Conservation (phyloP, 2,888 invertebrate genomes). For the Metallyticus violacea region DNA sequence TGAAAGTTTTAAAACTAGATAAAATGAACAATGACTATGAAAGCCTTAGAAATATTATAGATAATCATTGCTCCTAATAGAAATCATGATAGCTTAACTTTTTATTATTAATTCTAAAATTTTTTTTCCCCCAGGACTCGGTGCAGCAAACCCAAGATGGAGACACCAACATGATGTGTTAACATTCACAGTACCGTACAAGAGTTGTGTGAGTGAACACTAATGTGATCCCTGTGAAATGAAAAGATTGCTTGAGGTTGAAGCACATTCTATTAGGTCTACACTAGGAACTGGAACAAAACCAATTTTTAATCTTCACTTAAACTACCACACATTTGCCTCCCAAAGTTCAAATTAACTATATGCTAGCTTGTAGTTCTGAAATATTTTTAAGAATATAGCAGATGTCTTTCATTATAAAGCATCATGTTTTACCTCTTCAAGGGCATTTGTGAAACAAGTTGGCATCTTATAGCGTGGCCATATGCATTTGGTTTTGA, state of each 20-base stretch:
- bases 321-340: not conserved
- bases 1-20: too few species aligned
- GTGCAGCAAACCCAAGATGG: constrained; percentile 34
- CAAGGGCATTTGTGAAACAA: not conserved
- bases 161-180: constrained; percentile 35
- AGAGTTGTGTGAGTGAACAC: constrained; percentile 1
- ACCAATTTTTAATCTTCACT: not conserved
- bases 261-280: not conserved
- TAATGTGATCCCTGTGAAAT: not conserved
- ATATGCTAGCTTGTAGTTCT: not conserved
- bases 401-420: not conserved
- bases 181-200: constrained; percentile 19
- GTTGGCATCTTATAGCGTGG: not conserved
- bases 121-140: constrained; percentile 30
- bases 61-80: too few species aligned
- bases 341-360: not conserved
- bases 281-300: not conserved
- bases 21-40: too few species aligned
- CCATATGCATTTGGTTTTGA: not conserved
- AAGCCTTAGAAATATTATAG: too few species aligned
- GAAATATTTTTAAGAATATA: not conserved
- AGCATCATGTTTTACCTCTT: not conserved
- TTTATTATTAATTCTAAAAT: too few species aligned
- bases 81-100: too few species aligned
- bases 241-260: not conserved